phyloP scores from a whole-genome alignment of 1,140 invertebrate genomes.

The Drosophila murphyi region DNA sequence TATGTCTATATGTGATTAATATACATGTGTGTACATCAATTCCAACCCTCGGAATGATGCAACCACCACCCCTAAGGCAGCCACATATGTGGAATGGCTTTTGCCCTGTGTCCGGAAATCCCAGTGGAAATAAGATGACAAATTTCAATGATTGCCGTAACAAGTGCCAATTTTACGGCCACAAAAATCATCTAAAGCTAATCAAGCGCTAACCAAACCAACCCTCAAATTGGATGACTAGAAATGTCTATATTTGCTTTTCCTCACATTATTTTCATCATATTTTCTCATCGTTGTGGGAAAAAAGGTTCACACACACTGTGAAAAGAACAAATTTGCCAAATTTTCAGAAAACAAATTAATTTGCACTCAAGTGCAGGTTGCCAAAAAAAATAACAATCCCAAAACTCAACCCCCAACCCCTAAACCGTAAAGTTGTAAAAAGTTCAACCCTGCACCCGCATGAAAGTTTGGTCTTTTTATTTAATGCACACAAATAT shows the following conservation, averaged over 20 bases:
- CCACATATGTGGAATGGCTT: constrained; percentile 15
- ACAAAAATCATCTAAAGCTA: constrained; percentile 44
- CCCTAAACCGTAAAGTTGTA: constrained; percentile 59
- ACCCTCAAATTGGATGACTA: neutral
- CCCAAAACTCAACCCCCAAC: neutral
- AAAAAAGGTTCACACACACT: constrained; percentile 40
- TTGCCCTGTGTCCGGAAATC: constrained; percentile 40
- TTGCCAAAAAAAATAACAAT: constrained; percentile 19
- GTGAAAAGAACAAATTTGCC: constrained; percentile 47
- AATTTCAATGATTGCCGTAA: constrained; percentile 75
- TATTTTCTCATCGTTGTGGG: constrained; percentile 67
- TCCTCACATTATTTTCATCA: constrained; percentile 31
- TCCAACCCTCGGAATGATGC: constrained; percentile 23
- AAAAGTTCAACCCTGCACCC: constrained; percentile 72
- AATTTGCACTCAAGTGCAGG: constrained; percentile 71
- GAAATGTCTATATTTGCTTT: constrained; percentile 31
- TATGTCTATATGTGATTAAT: constrained; percentile 77
- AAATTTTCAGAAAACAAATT: constrained; percentile 80
- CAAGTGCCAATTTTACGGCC: constrained; percentile 66
- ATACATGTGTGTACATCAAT: neutral
- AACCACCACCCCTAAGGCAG: constrained; percentile 9
- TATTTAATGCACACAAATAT: constrained; percentile 13
- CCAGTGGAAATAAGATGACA: constrained; percentile 39
- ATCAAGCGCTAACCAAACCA: constrained; percentile 37
- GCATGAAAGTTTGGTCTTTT: constrained; percentile 34